Evolutionary conservation across 2,113 vertebrate genomes (phyloP).

Genomic region (Hemiprocne comata): DNA sequence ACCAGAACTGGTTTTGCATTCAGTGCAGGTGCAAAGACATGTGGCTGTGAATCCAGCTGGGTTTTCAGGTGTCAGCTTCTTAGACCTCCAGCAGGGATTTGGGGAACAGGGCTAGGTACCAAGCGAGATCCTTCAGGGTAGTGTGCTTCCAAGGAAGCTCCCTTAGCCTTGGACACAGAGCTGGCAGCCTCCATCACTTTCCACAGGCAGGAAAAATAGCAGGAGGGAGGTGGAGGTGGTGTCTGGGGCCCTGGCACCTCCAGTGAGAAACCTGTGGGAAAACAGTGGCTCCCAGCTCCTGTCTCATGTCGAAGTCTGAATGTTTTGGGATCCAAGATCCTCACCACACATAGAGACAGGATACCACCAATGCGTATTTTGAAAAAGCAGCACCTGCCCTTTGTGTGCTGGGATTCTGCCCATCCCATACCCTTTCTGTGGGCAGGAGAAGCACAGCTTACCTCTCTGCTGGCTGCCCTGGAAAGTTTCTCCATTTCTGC

Average conservation of each 20-base stretch:
- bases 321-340: background rate
- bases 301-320: background rate
- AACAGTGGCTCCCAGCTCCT: background rate
- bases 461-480: background rate
- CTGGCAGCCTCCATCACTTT: background rate
- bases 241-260: background rate
- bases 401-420: background rate
- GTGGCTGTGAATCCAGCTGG: background rate
- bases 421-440: background rate
- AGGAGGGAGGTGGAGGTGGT: fast-evolving
- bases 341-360: fast-evolving
- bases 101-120: background rate
- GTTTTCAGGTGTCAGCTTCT: background rate
- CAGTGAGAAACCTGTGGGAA: background rate
- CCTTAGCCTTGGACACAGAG: background rate
- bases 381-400: background rate
- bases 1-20: background rate
- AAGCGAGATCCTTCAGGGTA: background rate
- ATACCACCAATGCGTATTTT: background rate
- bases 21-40: background rate
- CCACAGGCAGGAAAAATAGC: background rate
- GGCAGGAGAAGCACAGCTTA: background rate
- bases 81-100: background rate
- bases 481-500: background rate
- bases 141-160: background rate